Conservation (phyloP, 2,888 invertebrate species). For the Ariolimax columbianus region DNA sequence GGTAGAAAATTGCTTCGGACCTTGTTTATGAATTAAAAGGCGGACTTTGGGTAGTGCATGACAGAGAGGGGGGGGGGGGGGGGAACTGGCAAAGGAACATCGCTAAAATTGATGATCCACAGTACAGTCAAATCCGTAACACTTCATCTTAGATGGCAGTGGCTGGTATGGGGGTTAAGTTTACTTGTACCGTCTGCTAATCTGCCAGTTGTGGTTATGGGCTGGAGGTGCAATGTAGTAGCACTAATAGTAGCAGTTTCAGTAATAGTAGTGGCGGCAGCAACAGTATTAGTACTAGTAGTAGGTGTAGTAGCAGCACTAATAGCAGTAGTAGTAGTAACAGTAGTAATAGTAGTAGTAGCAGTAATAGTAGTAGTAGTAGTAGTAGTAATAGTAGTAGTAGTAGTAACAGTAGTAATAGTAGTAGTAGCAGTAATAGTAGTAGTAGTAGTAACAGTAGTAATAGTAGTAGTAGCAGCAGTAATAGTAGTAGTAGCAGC, state of each 20-base stretch:
- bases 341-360: slow-evolving; percentile 31
- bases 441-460: neutral
- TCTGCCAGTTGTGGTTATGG: no score
- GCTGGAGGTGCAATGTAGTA: no score
- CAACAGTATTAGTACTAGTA: slow-evolving; percentile 19
- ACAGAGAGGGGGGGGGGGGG: no score
- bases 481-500: neutral
- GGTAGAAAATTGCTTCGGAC: no score
- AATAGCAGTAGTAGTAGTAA: slow-evolving; percentile 33
- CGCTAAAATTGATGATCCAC: no score
- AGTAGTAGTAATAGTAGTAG: slow-evolving; percentile 16
- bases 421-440: slow-evolving; percentile 18
- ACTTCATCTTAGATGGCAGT: no score
- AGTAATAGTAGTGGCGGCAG: neutral
- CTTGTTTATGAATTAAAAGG: no score
- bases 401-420: slow-evolving; percentile 34
- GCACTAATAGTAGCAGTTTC: neutral
- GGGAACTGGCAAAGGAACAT: no score
- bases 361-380: slow-evolving; percentile 18
- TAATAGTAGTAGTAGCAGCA: neutral
- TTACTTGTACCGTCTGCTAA: no score
- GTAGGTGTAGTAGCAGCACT: slow-evolving; percentile 34
- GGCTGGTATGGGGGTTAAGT: no score
- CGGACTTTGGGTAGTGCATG: no score
- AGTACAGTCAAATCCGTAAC: no score